Conservation (phyloP, 1,140 invertebrate species). For the Amyelois transitella region DNA sequence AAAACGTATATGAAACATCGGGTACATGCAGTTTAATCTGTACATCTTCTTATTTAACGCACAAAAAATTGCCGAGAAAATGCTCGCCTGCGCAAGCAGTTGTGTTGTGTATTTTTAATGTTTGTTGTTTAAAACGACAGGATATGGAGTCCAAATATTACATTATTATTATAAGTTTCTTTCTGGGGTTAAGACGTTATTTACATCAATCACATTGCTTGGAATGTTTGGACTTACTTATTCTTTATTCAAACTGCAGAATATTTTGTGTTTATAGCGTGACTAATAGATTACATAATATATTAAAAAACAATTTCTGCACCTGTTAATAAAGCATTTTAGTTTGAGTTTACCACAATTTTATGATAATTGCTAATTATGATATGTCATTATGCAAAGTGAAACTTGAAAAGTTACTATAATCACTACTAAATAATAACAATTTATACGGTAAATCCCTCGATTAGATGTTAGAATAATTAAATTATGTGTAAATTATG, state of each 20-base stretch:
- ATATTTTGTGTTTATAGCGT: not conserved
- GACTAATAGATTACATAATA: no score
- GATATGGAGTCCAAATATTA: not conserved
- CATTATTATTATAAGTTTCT: no score
- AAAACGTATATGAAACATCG: no score
- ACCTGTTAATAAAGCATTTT: conserved; percentile 46
- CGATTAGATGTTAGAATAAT: conserved; percentile 9
- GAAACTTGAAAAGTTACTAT: no score
- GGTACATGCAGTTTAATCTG: no score
- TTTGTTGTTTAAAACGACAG: not conserved
- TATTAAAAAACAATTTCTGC: conserved; percentile 20
- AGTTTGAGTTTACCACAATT: conserved; percentile 3
- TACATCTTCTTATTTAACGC: no score
- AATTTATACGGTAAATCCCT: not conserved
- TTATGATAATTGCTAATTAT: no score
- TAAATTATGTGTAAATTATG: conserved; percentile 37
- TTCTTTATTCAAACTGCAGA: not conserved
- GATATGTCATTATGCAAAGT: no score
- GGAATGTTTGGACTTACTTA: not conserved
- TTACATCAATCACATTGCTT: no score
- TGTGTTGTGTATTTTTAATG: not conserved
- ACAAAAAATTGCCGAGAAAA: no score
- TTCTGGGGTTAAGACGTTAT: no score
- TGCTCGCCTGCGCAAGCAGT: no score
- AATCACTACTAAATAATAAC: not conserved